These are phyloP conservation scores for Hemichromis elongatus DNA, from an alignment of 2,113 vertebrate species.

Conservation along the genomic window DNA sequence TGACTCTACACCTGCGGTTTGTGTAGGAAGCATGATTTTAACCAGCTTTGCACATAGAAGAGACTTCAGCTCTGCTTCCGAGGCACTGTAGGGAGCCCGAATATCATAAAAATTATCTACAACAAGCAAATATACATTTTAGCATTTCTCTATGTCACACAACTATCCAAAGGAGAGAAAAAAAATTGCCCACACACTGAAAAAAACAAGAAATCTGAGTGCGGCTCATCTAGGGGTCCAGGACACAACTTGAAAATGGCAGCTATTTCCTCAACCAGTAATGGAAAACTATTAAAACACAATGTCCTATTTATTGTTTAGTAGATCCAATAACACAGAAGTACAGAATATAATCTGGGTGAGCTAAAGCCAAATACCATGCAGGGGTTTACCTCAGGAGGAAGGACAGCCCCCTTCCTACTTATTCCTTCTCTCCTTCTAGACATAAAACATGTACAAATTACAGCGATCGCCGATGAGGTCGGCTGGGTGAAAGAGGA, in stretches of 20 bases:
- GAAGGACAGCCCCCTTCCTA: neutral
- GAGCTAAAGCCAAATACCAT: neutral
- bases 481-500: neutral
- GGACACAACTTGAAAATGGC: neutral
- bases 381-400: accelerated
- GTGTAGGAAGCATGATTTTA: neutral
- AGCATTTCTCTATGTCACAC: neutral
- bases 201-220: neutral
- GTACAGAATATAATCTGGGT: neutral
- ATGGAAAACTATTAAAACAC: neutral
- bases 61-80: neutral
- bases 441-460: neutral
- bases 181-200: neutral
- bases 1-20: neutral
- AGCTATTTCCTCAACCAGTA: neutral
- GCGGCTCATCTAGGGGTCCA: neutral
- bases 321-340: neutral
- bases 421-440: neutral
- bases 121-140: neutral
- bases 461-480: neutral
- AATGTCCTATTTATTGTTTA: neutral
- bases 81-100: neutral
- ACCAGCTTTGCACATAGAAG: accelerated
- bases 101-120: neutral
- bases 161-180: neutral